Evolutionary conservation across 2,888 invertebrate species (phyloP).

Genomic region (Amphimallon solstitiale): DNA sequence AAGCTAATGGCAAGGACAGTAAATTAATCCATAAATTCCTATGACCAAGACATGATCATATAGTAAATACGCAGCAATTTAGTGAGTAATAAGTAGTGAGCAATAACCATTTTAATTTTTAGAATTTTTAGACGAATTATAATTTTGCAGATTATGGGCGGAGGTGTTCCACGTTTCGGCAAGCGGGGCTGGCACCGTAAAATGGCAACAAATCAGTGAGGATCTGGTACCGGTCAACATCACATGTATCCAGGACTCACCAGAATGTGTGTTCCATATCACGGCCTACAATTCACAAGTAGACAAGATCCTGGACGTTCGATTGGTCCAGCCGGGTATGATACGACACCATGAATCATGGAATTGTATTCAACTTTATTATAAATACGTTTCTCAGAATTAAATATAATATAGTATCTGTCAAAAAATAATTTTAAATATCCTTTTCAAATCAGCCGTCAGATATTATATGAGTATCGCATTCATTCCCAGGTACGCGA

Average conservation of each 20-base stretch:
- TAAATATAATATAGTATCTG: too few relatives aligned
- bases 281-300: slow-evolving; percentile 99
- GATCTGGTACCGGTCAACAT: slow-evolving; percentile 98
- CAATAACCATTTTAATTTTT: too few relatives aligned
- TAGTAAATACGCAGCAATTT: too few relatives aligned
- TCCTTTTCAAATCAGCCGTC: too few relatives aligned
- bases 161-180: slow-evolving; percentile 98
- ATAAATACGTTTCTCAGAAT: too few relatives aligned
- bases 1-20: too few relatives aligned
- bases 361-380: background rate
- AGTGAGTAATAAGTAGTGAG: too few relatives aligned
- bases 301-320: slow-evolving; percentile 97
- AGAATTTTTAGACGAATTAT: too few relatives aligned
- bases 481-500: slow-evolving; percentile 79
- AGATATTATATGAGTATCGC: background rate
- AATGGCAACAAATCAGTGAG: slow-evolving; percentile 98
- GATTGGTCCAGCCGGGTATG: slow-evolving; percentile 95
- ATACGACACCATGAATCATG: background rate
- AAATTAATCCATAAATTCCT: too few relatives aligned
- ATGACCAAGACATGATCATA: too few relatives aligned
- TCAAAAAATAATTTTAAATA: too few relatives aligned
- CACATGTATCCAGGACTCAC: slow-evolving; percentile 96
- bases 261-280: slow-evolving; percentile 97
- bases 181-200: slow-evolving; percentile 90
- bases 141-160: slow-evolving; percentile 86